Conservation (phyloP, 2,797 vertebrate genomes). For the Clamator glandarius region DNA sequence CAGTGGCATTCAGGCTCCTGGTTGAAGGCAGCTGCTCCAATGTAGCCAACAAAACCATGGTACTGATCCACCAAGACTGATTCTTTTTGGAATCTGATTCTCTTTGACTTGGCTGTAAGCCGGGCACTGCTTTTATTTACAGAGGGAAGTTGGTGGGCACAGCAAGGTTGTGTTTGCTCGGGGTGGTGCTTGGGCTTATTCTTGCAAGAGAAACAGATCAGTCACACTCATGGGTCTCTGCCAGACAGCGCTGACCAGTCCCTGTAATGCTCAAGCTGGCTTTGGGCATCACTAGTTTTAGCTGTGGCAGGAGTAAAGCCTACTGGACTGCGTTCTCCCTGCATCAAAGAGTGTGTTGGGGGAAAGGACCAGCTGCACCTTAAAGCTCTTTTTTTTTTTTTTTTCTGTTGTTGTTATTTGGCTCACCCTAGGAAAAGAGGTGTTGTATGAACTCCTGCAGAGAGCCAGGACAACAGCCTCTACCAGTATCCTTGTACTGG, state of each 20-base stretch:
- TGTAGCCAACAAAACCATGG: neutral
- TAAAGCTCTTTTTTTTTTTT: neutral
- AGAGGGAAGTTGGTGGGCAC: neutral
- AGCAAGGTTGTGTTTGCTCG: neutral
- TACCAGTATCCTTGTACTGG: neutral
- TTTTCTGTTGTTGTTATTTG: neutral
- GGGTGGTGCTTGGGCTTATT: neutral
- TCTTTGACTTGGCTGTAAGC: neutral
- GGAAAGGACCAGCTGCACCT: neutral
- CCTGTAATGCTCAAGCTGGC: neutral
- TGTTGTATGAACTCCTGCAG: neutral
- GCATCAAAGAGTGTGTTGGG: neutral
- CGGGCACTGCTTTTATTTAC: neutral
- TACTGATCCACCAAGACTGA: neutral
- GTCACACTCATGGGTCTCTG: neutral
- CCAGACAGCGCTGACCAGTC: neutral
- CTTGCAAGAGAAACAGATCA: neutral
- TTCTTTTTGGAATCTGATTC: conserved; percentile 48
- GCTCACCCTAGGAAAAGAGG: neutral
- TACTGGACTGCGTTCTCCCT: neutral
- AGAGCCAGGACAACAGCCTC: neutral
- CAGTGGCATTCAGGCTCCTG: neutral
- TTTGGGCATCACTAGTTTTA: neutral
- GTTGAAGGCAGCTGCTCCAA: neutral
- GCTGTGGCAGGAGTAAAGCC: neutral